Evolutionary conservation across 2,113 vertebrate genomes (phyloP).

Genomic region (Diphyllodes magnificus): DNA sequence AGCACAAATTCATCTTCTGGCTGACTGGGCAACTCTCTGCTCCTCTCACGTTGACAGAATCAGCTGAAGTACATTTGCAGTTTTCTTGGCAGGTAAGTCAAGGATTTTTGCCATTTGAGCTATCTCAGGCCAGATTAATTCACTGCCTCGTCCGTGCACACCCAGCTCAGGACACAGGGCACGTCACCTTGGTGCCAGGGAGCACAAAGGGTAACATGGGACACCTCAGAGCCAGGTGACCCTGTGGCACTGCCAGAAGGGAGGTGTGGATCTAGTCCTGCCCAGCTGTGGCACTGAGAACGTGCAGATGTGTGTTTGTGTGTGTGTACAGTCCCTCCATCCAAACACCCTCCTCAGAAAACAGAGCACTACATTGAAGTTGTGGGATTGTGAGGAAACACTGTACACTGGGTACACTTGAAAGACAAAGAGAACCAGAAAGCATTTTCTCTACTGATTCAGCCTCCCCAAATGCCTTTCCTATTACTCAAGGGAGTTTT

Average conservation of each 20-base stretch:
- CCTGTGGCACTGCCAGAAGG: not conserved
- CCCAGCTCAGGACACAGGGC: not conserved
- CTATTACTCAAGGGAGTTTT: not conserved
- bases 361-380: rapidly evolving
- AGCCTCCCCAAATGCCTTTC: not conserved
- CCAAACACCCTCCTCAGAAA: not conserved
- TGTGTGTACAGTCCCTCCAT: not conserved
- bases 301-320: not conserved
- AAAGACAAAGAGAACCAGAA: not conserved
- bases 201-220: not conserved
- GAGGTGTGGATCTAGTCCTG: not conserved
- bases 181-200: not conserved
- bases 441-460: not conserved
- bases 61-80: conserved; percentile 20
- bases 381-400: not conserved
- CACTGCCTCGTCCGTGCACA: rapidly evolving
- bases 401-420: rapidly evolving
- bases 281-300: not conserved
- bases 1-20: conserved; percentile 23
- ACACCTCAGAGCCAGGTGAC: not conserved
- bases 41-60: not conserved
- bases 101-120: conserved; percentile 38
- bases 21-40: conserved; percentile 22
- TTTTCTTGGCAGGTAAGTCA: conserved; percentile 2
- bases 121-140: not conserved